A percentile compares a stretch with the other conserved stretches of the same genome.
Conservation (phyloP, 2,797 vertebrate genomes). For the Mus minutoides region DNA sequence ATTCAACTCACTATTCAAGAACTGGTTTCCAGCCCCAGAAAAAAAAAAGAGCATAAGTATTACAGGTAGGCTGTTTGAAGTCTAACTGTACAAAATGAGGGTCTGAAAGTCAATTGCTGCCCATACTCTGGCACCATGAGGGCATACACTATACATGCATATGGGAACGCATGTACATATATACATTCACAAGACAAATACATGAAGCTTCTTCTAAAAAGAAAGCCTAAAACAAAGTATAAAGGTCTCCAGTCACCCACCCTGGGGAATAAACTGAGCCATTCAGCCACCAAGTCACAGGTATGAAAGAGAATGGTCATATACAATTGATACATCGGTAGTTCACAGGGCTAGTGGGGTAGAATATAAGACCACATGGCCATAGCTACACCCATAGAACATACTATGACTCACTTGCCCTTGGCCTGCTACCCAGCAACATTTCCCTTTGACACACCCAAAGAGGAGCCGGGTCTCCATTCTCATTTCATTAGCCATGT, state of each 20-base stretch:
- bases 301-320: neutral
- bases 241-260: neutral
- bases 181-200: neutral
- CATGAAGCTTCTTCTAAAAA: neutral
- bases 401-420: neutral
- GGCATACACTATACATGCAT: neutral
- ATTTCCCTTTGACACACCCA: slow-evolving; percentile 57
- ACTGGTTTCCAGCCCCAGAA: slow-evolving; percentile 25
- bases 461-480: slow-evolving; percentile 22
- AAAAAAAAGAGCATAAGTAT: slow-evolving; percentile 23
- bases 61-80: slow-evolving; percentile 32
- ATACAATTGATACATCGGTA: neutral
- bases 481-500: slow-evolving; percentile 60
- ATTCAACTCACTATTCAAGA: neutral
- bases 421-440: neutral
- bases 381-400: neutral
- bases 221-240: neutral
- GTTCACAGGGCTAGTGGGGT: neutral
- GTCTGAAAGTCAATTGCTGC: slow-evolving; percentile 35
- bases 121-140: neutral
- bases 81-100: neutral
- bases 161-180: neutral
- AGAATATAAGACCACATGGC: neutral
- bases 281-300: neutral
- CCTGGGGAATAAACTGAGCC: neutral